Percentiles rank a stretch among this genome's conserved stretches.
Evolutionary conservation across 2,113 vertebrate genomes (phyloP).

Genomic region (Periophthalmodon schlosseri): DNA sequence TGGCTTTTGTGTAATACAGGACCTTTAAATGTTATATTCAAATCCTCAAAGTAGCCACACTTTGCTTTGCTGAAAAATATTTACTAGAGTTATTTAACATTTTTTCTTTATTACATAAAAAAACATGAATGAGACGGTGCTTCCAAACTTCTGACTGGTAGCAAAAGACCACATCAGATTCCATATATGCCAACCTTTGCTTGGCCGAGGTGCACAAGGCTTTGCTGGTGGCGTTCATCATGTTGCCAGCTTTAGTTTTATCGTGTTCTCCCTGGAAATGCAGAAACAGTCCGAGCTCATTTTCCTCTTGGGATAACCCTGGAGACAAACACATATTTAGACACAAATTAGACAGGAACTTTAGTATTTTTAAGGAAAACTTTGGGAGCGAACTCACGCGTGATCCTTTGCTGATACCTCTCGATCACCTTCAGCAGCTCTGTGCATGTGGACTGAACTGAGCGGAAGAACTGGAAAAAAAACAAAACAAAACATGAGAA

Average conservation of each 20-base stretch:
- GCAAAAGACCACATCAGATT: no score
- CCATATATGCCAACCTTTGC: no score
- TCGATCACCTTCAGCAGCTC: conserved; percentile 85
- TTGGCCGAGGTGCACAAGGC: conserved; percentile 83
- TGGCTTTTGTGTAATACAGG: no score
- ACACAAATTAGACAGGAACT: background rate
- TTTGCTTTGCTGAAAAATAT: no score
- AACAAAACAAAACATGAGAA: conserved; percentile 8
- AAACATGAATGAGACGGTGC: no score
- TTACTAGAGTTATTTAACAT: no score
- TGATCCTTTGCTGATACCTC: conserved; percentile 83
- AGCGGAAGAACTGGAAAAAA: conserved; percentile 82
- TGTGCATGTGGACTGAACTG: conserved; percentile 80
- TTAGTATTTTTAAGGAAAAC: background rate
- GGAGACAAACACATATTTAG: background rate
- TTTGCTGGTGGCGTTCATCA: conserved; percentile 85
- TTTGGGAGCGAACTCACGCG: conserved; percentile 69
- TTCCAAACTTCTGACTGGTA: no score
- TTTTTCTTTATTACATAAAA: no score
- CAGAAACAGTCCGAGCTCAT: conserved; percentile 83
- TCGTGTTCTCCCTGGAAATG: conserved; percentile 82
- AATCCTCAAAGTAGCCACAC: no score
- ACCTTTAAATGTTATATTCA: no score
- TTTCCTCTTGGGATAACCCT: conserved; percentile 84
- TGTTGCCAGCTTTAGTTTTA: conserved; percentile 79